Evolutionary conservation across 2,888 invertebrate genomes (phyloP).

Genomic region (Malthinus flaveolus): DNA sequence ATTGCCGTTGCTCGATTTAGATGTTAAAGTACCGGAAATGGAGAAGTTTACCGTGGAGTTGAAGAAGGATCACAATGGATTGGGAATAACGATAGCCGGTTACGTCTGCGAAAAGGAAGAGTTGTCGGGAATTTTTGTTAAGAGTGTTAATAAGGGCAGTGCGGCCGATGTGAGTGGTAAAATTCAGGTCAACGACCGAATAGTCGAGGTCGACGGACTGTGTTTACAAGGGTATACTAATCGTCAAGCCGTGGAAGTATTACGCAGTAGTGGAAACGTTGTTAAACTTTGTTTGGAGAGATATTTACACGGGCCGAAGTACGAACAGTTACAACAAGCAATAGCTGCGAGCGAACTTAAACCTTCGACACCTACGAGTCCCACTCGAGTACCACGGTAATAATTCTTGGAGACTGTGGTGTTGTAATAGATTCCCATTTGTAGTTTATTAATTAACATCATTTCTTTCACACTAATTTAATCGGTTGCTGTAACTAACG

Average conservation of each 20-base stretch:
- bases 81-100: slow-evolving; percentile 94
- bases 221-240: slow-evolving; percentile 95
- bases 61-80: slow-evolving; percentile 89
- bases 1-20: slow-evolving; percentile 55
- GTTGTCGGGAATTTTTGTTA: slow-evolving; percentile 97
- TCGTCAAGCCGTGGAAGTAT: slow-evolving; percentile 95
- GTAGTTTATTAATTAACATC: slow-evolving; percentile 12
- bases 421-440: slow-evolving; percentile 26
- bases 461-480: slow-evolving; percentile 14
- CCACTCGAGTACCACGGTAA: slow-evolving; percentile 61
- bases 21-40: slow-evolving; percentile 82
- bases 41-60: slow-evolving; percentile 93
- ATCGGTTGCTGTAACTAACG: slow-evolving; percentile 18
- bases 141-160: slow-evolving; percentile 95
- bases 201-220: slow-evolving; percentile 95
- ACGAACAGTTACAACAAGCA: slow-evolving; percentile 84
- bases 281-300: slow-evolving; percentile 89
- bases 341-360: slow-evolving; percentile 81
- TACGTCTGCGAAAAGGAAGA: slow-evolving; percentile 99
- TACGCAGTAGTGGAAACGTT: slow-evolving; percentile 89
- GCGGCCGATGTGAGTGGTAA: slow-evolving; percentile 92
- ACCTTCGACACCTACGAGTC: slow-evolving; percentile 58
- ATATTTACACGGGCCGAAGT: slow-evolving; percentile 87
- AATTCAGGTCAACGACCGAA: slow-evolving; percentile 96
- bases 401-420: slow-evolving; percentile 32